Evolutionary conservation across 2,888 invertebrate genomes (phyloP).

Genomic region (Lasiommata megera): DNA sequence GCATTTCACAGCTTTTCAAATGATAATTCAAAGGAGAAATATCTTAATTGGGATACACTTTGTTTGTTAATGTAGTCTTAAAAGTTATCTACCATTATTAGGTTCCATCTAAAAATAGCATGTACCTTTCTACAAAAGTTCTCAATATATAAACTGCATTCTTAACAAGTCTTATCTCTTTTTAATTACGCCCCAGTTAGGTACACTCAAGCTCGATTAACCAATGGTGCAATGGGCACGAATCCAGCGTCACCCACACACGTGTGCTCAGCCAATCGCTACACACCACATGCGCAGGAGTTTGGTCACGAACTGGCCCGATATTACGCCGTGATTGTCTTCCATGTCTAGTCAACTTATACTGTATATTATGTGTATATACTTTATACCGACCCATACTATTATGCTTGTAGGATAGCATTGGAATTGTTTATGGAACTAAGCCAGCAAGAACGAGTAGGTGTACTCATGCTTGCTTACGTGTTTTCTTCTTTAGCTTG

Average conservation of each 20-base stretch:
- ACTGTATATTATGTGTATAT: constrained; percentile 24
- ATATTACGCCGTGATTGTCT: constrained; percentile 73
- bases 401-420: not conserved
- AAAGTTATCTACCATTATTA: too few relatives aligned
- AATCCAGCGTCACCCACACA: constrained; percentile 45
- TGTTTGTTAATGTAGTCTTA: too few relatives aligned
- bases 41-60: too few relatives aligned
- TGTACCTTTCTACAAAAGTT: not conserved
- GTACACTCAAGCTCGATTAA: constrained; percentile 8
- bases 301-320: constrained; percentile 64
- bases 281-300: constrained; percentile 58
- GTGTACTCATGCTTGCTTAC: too few relatives aligned
- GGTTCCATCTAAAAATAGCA: not conserved
- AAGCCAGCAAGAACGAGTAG: too few relatives aligned
- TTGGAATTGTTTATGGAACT: not conserved
- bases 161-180: constrained; percentile 15
- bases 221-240: constrained; percentile 48
- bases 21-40: too few relatives aligned
- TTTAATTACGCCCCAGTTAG: constrained; percentile 22
- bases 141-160: not conserved
- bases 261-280: constrained; percentile 36
- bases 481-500: too few relatives aligned
- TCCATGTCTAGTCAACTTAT: constrained; percentile 47
- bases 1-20: too few relatives aligned
- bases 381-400: constrained; percentile 16